Evolutionary conservation across 2,113 vertebrate genomes (phyloP).

Genomic region (Apodemus sylvaticus): DNA sequence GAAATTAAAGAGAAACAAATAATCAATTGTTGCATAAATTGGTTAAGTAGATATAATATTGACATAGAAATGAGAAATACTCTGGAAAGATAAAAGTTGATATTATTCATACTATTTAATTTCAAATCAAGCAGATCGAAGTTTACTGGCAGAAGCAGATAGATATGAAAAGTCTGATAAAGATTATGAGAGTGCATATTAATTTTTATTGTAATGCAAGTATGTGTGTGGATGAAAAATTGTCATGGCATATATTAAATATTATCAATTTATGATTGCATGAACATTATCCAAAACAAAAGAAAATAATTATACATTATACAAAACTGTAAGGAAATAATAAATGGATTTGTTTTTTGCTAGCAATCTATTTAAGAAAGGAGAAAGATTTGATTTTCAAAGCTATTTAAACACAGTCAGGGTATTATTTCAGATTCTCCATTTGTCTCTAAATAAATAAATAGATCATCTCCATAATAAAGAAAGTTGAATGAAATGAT

Average conservation of each 20-base stretch:
- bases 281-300: neutral
- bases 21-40: neutral
- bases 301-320: neutral
- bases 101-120: neutral
- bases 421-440: neutral
- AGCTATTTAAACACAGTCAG: neutral
- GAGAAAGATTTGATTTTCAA: neutral
- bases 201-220: neutral
- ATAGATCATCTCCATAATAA: neutral
- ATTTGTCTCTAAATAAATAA: neutral
- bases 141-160: neutral
- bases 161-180: neutral
- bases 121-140: neutral
- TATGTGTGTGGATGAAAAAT: neutral
- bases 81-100: neutral
- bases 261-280: neutral
- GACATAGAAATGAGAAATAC: neutral
- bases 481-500: neutral
- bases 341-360: neutral
- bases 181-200: neutral
- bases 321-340: neutral
- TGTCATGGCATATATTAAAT: neutral
- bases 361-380: neutral
- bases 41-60: neutral
- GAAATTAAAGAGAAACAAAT: neutral